Percentiles rank a stretch among this genome's conserved stretches.
Conservation (phyloP, 2,888 invertebrate species). For the Neoaliturus tenellus region DNA sequence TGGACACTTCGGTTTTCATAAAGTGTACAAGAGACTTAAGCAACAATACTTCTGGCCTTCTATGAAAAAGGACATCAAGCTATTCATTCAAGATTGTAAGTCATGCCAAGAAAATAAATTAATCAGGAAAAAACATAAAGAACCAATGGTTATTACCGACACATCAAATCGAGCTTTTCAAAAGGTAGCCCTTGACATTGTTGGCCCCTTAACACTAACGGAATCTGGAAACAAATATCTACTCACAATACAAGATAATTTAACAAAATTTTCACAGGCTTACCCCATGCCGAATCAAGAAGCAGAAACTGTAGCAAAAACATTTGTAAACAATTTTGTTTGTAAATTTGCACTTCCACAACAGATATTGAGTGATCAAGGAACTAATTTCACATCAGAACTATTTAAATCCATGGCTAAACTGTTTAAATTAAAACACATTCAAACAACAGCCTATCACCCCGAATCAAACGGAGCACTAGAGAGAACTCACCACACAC, state of each 20-base stretch:
- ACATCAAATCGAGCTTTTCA: neutral
- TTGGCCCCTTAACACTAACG: neutral
- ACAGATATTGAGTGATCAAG: neutral
- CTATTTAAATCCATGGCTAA: neutral
- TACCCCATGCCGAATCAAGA: neutral
- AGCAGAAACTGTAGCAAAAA: neutral
- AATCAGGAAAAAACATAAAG: conserved; percentile 1
- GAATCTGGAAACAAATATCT: neutral
- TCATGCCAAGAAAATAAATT: neutral
- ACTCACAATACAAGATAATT: neutral
- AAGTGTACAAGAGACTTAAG: neutral
- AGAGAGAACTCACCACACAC: neutral
- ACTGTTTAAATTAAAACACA: neutral
- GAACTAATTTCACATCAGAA: neutral
- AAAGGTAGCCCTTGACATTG: neutral
- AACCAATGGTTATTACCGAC: neutral
- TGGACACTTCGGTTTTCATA: neutral
- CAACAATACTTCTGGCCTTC: neutral
- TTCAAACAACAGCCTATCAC: neutral
- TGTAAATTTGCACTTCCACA: conserved; percentile 6
- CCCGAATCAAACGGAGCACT: neutral
- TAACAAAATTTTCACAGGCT: neutral
- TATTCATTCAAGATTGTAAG: neutral
- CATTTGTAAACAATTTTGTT: neutral
- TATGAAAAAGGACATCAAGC: neutral